Percentiles rank a stretch among this genome's conserved stretches.
Evolutionary conservation across 1,140 invertebrate genomes (phyloP).

Genomic region (Tyrophagus putrescentiae): DNA sequence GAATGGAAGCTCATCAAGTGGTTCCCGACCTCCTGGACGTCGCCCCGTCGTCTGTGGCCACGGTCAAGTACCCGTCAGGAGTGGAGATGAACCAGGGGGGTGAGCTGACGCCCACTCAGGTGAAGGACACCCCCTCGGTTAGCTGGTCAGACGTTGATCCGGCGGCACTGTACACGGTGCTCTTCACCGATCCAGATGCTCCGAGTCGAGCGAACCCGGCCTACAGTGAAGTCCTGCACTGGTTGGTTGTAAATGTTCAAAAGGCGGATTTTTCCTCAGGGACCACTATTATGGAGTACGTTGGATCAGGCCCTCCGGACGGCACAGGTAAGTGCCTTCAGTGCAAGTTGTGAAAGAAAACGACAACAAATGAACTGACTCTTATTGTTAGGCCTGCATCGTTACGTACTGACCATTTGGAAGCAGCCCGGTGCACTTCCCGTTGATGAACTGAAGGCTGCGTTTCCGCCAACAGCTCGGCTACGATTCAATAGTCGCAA

Average conservation of each 20-base stretch:
- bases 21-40: slow-evolving; percentile 53
- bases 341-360: too few relatives aligned
- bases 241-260: slow-evolving; percentile 28
- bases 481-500: slow-evolving; percentile 31
- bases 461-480: slow-evolving; percentile 31
- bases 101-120: slow-evolving; percentile 25
- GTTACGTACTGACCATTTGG: slow-evolving; percentile 26
- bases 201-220: slow-evolving; percentile 24
- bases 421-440: slow-evolving; percentile 38
- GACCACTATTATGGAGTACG: slow-evolving; percentile 30
- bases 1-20: slow-evolving; percentile 42
- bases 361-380: too few relatives aligned
- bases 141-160: slow-evolving; percentile 17
- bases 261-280: slow-evolving; percentile 22
- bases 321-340: slow-evolving; percentile 29
- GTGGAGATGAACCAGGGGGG: slow-evolving; percentile 23
- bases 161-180: slow-evolving; percentile 23
- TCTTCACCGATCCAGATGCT: slow-evolving; percentile 27
- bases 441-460: neutral
- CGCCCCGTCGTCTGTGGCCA: slow-evolving; percentile 39
- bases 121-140: slow-evolving; percentile 25
- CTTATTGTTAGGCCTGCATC: slow-evolving; percentile 27
- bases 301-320: slow-evolving; percentile 27
- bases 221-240: slow-evolving; percentile 24
- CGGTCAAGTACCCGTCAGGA: slow-evolving; percentile 28